phyloP scores from a whole-genome alignment of 37 sponge, comb jelly and placozoan genomes.

The Oopsacas minuta region DNA sequence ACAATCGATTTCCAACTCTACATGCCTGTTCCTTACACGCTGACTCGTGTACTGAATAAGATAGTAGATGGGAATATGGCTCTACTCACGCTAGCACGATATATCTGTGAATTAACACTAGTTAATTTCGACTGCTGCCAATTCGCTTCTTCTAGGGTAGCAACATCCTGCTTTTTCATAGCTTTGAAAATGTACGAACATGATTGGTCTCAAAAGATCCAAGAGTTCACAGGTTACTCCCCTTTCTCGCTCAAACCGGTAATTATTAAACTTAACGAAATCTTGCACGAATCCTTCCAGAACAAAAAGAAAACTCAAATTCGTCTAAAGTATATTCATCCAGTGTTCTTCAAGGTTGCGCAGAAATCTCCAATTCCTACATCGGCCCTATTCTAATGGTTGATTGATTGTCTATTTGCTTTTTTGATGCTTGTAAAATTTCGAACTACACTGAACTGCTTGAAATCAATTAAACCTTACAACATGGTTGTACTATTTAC shows the following conservation, averaged over 20 bases:
- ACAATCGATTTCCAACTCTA: constrained; percentile 29
- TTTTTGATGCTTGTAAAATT: not conserved
- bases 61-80: constrained; percentile 22
- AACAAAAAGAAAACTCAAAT: not conserved
- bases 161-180: constrained; percentile 34
- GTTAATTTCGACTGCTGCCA: constrained; percentile 10
- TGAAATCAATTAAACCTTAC: not conserved
- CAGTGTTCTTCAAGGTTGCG: constrained; percentile 14
- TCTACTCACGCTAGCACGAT: constrained; percentile 61
- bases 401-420: not conserved
- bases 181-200: not conserved
- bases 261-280: not conserved
- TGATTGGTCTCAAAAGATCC: not conserved
- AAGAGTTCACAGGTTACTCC: constrained; percentile 1
- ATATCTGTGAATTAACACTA: constrained; percentile 48
- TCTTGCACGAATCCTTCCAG: constrained; percentile 5
- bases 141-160: constrained; percentile 34
- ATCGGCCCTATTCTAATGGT: not conserved
- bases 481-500: constrained; percentile 3
- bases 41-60: constrained; percentile 46
- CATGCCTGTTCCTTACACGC: constrained; percentile 31
- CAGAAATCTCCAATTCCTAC: not conserved
- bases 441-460: constrained; percentile 12
- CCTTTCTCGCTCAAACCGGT: not conserved
- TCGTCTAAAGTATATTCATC: not conserved